Evolutionary conservation across 2,113 vertebrate genomes (phyloP).

Genomic region (human (Homo sapiens)): GRCh38 chr22:27523001-27523500

Average conservation of each 20-base stretch:
- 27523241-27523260: not conserved
- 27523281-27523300: not conserved
- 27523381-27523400: not conserved
- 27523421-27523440: rapidly evolving
- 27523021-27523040: not conserved
- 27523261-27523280: not conserved
- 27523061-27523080: not conserved
- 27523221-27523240: not conserved
- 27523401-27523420: not conserved
- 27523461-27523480: not conserved
- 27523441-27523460: not conserved
- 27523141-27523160: not conserved
- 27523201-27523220: not conserved
- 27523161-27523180: not conserved
- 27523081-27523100: not conserved
- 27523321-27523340: rapidly evolving
- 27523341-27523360: not conserved
- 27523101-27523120: not conserved
- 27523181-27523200: not conserved
- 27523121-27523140: not conserved
- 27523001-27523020: not conserved
- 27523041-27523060: not conserved
- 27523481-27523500: rapidly evolving
- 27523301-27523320: not conserved
- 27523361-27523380: not conserved